Evolutionary conservation across 2,113 vertebrate genomes (phyloP).

Genomic region (Oxygymnocypris stewartii): DNA sequence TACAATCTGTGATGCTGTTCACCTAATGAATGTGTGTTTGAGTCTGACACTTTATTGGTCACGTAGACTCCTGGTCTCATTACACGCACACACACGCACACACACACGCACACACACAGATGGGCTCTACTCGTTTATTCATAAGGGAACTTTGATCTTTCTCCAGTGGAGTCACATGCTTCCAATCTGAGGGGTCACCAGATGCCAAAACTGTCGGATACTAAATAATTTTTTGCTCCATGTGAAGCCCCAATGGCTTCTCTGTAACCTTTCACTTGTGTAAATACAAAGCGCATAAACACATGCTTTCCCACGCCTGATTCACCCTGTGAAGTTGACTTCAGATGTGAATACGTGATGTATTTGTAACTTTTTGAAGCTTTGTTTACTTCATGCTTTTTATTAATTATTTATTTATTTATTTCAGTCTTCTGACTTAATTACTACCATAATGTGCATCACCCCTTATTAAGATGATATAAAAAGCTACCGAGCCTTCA

Average conservation of each 20-base stretch:
- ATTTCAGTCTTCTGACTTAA: slow-evolving; percentile 14
- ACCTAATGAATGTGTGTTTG: not conserved
- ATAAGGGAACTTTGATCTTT: slow-evolving; percentile 58
- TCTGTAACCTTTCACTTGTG: slow-evolving; percentile 19
- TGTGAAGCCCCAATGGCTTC: not conserved
- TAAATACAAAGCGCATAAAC: not conserved
- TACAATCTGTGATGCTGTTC: not conserved
- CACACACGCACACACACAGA: slow-evolving; percentile 39
- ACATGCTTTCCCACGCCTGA: not conserved
- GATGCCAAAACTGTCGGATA: slow-evolving; percentile 35
- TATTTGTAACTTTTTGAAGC: not conserved
- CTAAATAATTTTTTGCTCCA: slow-evolving; percentile 8
- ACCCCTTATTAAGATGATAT: slow-evolving; percentile 40
- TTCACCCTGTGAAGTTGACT: not conserved
- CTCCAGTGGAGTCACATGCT: slow-evolving; percentile 34
- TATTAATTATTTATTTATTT: slow-evolving; percentile 30
- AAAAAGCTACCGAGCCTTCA: slow-evolving; percentile 34
- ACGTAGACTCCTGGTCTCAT: slow-evolving; percentile 20
- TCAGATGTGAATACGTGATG: not conserved
- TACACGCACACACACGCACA: slow-evolving; percentile 21
- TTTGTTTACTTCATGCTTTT: slow-evolving; percentile 11
- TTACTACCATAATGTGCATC: slow-evolving; percentile 20
- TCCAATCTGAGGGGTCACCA: slow-evolving; percentile 36
- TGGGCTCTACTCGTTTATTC: slow-evolving; percentile 55
- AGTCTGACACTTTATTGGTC: not conserved